Evolutionary conservation across 2,888 invertebrate species (phyloP), one percentile per base, ranked within the genome.

Genomic region (Terebella lapidaria): DNA sequence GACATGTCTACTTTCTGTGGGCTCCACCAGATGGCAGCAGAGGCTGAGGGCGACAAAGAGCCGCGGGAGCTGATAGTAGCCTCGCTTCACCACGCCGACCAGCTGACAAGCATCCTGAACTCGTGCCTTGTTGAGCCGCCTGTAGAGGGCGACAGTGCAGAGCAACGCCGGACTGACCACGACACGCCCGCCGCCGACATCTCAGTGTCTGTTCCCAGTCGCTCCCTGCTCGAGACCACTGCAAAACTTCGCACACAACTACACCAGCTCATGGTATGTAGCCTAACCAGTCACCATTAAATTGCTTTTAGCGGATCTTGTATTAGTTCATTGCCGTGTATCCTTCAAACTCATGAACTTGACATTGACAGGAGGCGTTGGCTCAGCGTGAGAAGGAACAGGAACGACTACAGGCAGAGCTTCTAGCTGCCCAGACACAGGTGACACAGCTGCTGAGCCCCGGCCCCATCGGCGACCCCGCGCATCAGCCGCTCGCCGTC

Each of bases 11-110:
- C n/a, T n/a, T n/a, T n/a, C n/a, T n/a, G n/a, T n/a, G n/a, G n/a
- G n/a, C n/a, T n/a, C n/a, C n/a, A n/a, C n/a, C 24, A 49, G 49
- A 49, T 49, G 49, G 49, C 49, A n/a, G 49, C n/a, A 49, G 49
- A 49, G 24, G 24, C 22, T 10, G 24, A 49, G 22, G 15, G n/a
- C 10, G 49, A 5, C n/a, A 49, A 22, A 22, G 49, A 49, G n/a
- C 49, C 15, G 5, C 15, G 24, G 22, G 49, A 49, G 24, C 10
- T 49, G 5, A 5, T 49, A 20, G 5, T 49, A 24, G 49, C 49
- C 15, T 49, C 49, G 18, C 10, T 49, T 24, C 49, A 49, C n/a
- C n/a, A 49, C 18, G 22, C 49, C 18, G 42, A 35, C 10, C 42
- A 35, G 42, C 42, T 35, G n/a, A 35, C 42, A 15, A 15, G 42